phyloP scores from a whole-genome alignment of 1,140 invertebrate genomes.

The Heterodera schachtii region DNA sequence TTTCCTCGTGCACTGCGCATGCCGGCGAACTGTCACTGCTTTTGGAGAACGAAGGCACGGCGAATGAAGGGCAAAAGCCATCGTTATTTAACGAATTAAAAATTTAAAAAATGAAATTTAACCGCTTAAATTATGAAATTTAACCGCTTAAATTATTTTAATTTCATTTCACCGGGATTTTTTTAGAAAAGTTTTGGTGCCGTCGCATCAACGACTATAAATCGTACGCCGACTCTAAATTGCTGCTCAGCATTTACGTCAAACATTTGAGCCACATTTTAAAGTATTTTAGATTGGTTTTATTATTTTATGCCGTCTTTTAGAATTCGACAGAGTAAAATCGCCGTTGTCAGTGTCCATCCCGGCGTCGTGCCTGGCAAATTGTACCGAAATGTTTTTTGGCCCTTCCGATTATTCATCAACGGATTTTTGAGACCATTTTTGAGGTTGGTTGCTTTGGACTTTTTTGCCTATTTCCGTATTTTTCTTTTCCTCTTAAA shows the following conservation, averaged over 20 bases:
- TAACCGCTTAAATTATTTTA: too few species aligned
- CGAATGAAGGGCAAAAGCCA: neutral
- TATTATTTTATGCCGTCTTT: neutral
- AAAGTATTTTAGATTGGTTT: neutral
- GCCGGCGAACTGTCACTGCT: slow-evolving; percentile 28
- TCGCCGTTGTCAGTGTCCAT: slow-evolving; percentile 32
- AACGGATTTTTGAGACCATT: slow-evolving; percentile 23
- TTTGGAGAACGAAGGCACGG: slow-evolving; percentile 13
- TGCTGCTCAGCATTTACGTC: slow-evolving; percentile 29
- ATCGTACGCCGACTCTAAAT: slow-evolving; percentile 37
- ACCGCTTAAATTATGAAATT: neutral
- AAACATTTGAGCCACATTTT: slow-evolving; percentile 22
- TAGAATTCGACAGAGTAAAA: slow-evolving; percentile 19
- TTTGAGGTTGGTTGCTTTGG: slow-evolving; percentile 17
- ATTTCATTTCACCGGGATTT: neutral
- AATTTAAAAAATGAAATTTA: neutral
- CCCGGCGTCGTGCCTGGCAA: slow-evolving; percentile 37
- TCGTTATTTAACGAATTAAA: neutral
- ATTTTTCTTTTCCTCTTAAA: neutral
- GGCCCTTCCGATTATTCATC: slow-evolving; percentile 28
- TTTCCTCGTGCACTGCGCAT: slow-evolving; percentile 32
- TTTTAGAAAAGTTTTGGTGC: slow-evolving; percentile 33
- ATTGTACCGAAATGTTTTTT: slow-evolving; percentile 34
- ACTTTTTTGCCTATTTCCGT: neutral
- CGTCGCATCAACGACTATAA: slow-evolving; percentile 36